Evolutionary conservation across 2,797 vertebrate species (phyloP).

Genomic region (Oreochromis grahami): DNA sequence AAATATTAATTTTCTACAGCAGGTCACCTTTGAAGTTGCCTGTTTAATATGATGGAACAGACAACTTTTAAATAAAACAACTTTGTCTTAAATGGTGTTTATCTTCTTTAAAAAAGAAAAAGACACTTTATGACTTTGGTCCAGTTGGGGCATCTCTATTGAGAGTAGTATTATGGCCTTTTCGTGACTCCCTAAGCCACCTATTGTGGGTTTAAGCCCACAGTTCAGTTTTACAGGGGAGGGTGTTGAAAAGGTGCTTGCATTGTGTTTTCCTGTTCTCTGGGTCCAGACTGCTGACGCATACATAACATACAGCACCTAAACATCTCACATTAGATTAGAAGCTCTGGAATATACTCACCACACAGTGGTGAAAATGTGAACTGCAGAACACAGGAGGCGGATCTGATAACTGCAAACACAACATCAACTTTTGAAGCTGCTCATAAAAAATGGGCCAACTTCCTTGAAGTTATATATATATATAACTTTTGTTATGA

Average conservation of each 20-base stretch:
- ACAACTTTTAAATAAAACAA: not conserved
- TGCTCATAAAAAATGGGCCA: not conserved
- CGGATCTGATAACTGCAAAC: not conserved
- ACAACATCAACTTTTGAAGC: not conserved
- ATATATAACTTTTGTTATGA: not conserved
- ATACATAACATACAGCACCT: slow-evolving; percentile 36
- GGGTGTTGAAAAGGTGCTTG: slow-evolving; percentile 70
- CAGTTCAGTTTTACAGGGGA: slow-evolving; percentile 55
- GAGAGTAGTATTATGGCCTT: slow-evolving; percentile 53
- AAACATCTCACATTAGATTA: slow-evolving; percentile 29
- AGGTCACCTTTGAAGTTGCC: not conserved
- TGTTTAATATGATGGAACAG: not conserved
- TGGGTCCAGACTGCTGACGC: slow-evolving; percentile 74
- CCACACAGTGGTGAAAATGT: slow-evolving; percentile 1
- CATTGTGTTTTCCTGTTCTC: slow-evolving; percentile 62
- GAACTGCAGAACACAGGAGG: not conserved
- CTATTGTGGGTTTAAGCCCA: slow-evolving; percentile 70
- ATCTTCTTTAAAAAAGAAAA: not conserved
- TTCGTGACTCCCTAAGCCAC: slow-evolving; percentile 58
- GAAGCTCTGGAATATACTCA: not conserved
- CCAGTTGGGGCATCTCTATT: slow-evolving; percentile 46
- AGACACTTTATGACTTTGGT: slow-evolving; percentile 28
- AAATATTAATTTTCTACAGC: not conserved
- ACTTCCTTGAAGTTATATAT: not conserved
- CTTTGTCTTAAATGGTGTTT: fast-evolving